These are phyloP conservation scores for Channa maculata DNA, from an alignment of 2,113 vertebrate species.

Conservation along the genomic window DNA sequence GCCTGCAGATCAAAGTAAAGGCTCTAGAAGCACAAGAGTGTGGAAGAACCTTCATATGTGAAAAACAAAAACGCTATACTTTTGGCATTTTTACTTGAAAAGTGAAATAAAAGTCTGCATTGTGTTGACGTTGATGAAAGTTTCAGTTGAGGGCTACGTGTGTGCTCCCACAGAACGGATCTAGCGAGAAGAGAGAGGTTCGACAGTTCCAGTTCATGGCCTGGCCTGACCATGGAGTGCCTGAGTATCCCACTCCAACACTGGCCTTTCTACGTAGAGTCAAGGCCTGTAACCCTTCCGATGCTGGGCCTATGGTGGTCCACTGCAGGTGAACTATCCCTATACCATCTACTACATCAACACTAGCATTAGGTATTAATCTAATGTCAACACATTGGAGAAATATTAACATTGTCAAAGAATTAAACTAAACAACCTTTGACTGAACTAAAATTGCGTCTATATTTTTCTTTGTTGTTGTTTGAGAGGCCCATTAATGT, in stretches of 20 bases:
- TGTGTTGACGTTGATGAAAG: background rate
- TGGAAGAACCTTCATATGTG: too few relatives aligned
- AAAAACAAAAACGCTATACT: too few relatives aligned
- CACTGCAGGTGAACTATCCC: constrained; percentile 92
- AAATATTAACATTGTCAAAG: too few relatives aligned
- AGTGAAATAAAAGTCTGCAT: too few relatives aligned
- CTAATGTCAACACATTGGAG: too few relatives aligned
- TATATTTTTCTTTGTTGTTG: too few relatives aligned
- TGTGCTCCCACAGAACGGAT: constrained; percentile 87
- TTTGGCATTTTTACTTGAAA: too few relatives aligned
- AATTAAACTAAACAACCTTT: too few relatives aligned
- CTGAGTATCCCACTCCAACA: constrained; percentile 94
- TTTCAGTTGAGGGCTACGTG: background rate
- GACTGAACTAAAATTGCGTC: too few relatives aligned
- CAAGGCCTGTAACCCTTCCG: constrained; percentile 92
- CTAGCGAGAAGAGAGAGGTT: constrained; percentile 94
- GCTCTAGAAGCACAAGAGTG: too few relatives aligned
- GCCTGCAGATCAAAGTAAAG: background rate
- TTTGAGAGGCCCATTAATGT: too few relatives aligned
- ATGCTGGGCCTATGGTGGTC: constrained; percentile 95
- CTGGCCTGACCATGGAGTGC: constrained; percentile 97
- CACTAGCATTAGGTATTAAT: background rate
- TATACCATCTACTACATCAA: background rate
- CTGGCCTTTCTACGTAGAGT: constrained; percentile 93
- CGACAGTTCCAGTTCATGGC: constrained; percentile 98